Evolutionary conservation across 2,888 invertebrate genomes (phyloP).

Genomic region (Gerosis bhagava): DNA sequence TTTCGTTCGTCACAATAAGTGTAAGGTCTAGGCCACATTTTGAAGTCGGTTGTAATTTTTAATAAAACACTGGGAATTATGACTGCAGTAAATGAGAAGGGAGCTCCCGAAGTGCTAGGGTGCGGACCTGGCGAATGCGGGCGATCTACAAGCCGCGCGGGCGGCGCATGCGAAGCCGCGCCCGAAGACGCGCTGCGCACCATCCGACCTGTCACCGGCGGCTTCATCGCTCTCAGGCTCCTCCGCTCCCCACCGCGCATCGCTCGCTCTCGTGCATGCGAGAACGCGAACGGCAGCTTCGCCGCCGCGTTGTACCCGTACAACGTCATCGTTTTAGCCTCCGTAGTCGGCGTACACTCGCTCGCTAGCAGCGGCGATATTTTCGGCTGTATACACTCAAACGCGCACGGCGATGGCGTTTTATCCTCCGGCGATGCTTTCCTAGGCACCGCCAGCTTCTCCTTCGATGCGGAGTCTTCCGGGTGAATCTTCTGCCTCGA

Average conservation of each 20-base stretch:
- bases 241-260: constrained; percentile 44
- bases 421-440: constrained; percentile 67
- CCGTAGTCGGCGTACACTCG: constrained; percentile 64
- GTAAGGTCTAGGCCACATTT: no score
- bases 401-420: constrained; percentile 57
- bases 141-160: constrained; percentile 60
- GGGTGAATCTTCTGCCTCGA: constrained; percentile 71
- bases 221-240: constrained; percentile 42
- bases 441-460: constrained; percentile 55
- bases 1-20: no score
- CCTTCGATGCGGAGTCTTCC: constrained; percentile 62
- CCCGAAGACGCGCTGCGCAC: constrained; percentile 78
- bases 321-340: constrained; percentile 69
- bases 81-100: constrained; percentile 24
- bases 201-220: constrained; percentile 67
- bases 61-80: no score
- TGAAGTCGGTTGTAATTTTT: no score
- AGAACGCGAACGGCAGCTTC: constrained; percentile 74
- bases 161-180: constrained; percentile 68
- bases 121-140: constrained; percentile 68
- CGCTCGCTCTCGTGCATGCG: constrained; percentile 58
- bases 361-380: constrained; percentile 68
- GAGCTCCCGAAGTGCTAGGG: constrained; percentile 38
- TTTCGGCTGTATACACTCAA: constrained; percentile 66
- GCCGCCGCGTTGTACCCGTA: constrained; percentile 79